Conservation (phyloP, 2,888 invertebrate species). For the Dyspetes luteomarginatus region DNA sequence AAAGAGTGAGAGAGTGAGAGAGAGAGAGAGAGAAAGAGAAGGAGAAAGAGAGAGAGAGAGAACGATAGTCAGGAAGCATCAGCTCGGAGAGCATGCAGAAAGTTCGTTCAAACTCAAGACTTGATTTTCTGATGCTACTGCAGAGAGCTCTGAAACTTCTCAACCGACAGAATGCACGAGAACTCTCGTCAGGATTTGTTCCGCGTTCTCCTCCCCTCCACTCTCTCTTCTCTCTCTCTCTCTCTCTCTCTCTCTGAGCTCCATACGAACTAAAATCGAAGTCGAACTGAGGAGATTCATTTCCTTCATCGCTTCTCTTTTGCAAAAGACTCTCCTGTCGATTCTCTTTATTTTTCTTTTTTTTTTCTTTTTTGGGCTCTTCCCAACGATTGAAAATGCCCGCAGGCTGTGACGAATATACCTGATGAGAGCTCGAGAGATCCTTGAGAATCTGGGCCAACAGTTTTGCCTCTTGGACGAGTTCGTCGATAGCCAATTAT, state of each 20-base stretch:
- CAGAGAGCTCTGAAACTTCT: not conserved
- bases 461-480: conserved; percentile 42
- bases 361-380: not conserved
- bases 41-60: not conserved
- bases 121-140: conserved; percentile 8
- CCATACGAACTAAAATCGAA: not conserved
- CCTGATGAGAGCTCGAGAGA: conserved; percentile 18
- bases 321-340: not conserved
- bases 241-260: not conserved
- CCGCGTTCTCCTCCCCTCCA: conserved; percentile 37
- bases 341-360: not conserved
- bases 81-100: conserved; percentile 36
- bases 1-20: not conserved
- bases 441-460: conserved; percentile 45
- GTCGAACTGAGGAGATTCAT: not conserved
- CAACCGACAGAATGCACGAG: conserved; percentile 7
- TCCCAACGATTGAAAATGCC: not conserved
- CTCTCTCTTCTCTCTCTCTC: not conserved
- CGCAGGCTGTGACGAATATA: conserved; percentile 22
- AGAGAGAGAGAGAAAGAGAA: conserved; percentile 13
- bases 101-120: conserved; percentile 30
- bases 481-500: conserved; percentile 54
- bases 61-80: conserved; percentile 38
- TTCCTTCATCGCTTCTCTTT: not conserved
- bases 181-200: conserved; percentile 34